Conservation (phyloP, 2,113 vertebrate species). For the Myxocyprinus asiaticus region DNA sequence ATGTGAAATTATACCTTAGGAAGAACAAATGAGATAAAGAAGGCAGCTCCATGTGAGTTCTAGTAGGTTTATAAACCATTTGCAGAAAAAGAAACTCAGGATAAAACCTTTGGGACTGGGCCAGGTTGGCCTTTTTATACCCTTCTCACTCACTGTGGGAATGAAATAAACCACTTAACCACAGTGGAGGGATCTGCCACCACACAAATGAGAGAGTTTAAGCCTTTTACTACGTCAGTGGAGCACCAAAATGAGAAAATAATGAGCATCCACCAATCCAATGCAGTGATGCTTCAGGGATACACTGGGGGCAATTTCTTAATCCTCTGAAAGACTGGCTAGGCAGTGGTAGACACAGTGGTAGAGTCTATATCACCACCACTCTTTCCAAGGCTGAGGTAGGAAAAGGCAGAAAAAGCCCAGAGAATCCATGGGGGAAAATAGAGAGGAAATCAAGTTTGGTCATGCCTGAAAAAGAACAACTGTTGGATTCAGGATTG, state of each 20-base stretch:
- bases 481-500: no score
- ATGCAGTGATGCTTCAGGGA: constrained; percentile 17
- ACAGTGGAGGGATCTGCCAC: constrained; percentile 17
- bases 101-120: not conserved
- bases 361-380: not conserved
- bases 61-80: no score
- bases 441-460: not conserved
- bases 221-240: constrained; percentile 19
- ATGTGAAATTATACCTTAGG: no score
- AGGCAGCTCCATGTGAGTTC: no score
- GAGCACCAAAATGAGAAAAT: constrained; percentile 36
- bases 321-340: not conserved
- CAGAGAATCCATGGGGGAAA: not conserved
- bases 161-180: constrained; percentile 21
- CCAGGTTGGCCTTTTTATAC: constrained; percentile 4
- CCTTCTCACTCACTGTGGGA: constrained; percentile 4
- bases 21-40: no score
- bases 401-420: no score
- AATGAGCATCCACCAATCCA: constrained; percentile 37
- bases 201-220: constrained; percentile 27
- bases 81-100: not conserved
- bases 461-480: not conserved
- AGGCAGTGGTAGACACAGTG: not conserved
- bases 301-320: not conserved
- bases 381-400: not conserved